phyloP scores from a whole-genome alignment of 2,113 vertebrate genomes.

The Laterallus jamaicensis region DNA sequence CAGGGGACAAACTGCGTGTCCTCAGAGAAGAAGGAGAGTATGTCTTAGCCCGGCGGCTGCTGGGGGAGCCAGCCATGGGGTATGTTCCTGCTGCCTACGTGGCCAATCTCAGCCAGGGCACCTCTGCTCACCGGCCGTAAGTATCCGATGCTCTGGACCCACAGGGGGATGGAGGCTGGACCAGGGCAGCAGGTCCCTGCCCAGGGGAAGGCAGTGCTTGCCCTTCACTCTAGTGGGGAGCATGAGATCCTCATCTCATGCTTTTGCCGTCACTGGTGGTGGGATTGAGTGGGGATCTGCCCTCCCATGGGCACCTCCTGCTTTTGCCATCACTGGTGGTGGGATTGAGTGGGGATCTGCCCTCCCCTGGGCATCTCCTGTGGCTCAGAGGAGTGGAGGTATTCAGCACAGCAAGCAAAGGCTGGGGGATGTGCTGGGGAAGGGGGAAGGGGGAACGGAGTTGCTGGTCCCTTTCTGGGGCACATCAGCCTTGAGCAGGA shows the following conservation, averaged over 20 bases:
- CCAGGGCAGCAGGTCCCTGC: rapidly evolving
- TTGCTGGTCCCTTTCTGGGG: rapidly evolving
- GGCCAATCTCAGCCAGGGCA: constrained; percentile 79
- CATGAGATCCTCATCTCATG: rapidly evolving
- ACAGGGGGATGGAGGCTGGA: neutral
- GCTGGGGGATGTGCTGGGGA: rapidly evolving
- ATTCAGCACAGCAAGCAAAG: neutral
- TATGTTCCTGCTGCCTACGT: constrained; percentile 87
- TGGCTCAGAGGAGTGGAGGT: neutral
- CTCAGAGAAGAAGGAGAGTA: constrained; percentile 85
- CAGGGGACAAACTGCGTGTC: constrained; percentile 86
- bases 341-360: neutral
- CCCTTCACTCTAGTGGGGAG: rapidly evolving
- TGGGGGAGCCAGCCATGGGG: constrained; percentile 80
- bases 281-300: neutral
- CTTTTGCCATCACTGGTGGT: neutral
- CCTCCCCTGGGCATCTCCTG: neutral
- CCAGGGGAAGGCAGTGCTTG: neutral
- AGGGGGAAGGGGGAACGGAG: neutral
- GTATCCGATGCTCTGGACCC: neutral
- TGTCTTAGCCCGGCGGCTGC: constrained; percentile 84
- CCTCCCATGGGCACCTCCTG: neutral
- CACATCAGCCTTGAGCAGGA: rapidly evolving
- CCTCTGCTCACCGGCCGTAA: constrained; percentile 85
- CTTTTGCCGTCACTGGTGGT: neutral